Percentiles rank a stretch among this genome's conserved stretches.
These are phyloP conservation scores for Myopa testacea DNA, from an alignment of 2,888 invertebrate species.

Conservation along the genomic window DNA sequence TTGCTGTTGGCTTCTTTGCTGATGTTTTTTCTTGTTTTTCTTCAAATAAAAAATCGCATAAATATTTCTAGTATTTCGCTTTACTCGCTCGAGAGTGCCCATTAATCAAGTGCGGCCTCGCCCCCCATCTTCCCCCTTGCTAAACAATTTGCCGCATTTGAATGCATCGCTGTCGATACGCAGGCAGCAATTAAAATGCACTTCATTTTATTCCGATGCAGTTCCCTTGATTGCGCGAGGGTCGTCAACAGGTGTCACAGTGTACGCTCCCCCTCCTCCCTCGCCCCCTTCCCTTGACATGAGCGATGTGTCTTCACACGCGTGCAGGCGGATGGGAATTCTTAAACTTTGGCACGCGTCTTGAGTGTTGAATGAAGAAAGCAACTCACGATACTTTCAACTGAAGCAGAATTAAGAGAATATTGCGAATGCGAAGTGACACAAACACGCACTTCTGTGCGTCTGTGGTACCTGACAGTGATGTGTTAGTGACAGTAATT, in stretches of 20 bases:
- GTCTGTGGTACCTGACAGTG: too few species aligned
- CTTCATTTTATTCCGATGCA: constrained; percentile 23
- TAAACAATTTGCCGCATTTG: neutral
- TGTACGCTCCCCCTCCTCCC: neutral
- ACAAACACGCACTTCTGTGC: too few species aligned
- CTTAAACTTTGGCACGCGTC: constrained; percentile 3
- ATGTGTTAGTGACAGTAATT: too few species aligned
- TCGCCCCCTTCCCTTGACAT: neutral
- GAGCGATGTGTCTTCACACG: neutral
- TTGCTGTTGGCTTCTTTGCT: constrained; percentile 43
- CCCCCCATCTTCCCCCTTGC: neutral
- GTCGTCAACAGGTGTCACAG: constrained; percentile 31
- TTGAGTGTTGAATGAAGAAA: neutral
- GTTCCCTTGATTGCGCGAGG: constrained; percentile 1
- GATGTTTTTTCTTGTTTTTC: constrained; percentile 53
- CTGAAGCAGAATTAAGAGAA: neutral
- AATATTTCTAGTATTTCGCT: neutral
- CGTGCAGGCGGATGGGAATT: neutral
- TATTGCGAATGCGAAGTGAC: too few species aligned
- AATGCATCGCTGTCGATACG: constrained; percentile 14
- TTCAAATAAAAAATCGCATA: constrained; percentile 33
- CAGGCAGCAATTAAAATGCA: constrained; percentile 25
- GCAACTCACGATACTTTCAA: neutral
- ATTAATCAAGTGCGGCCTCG: neutral
- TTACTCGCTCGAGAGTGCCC: neutral